Percentiles rank a stretch among this genome's conserved stretches.
Evolutionary conservation across 2,797 vertebrate genomes (phyloP).

Genomic region (Astyanax mexicanus): DNA sequence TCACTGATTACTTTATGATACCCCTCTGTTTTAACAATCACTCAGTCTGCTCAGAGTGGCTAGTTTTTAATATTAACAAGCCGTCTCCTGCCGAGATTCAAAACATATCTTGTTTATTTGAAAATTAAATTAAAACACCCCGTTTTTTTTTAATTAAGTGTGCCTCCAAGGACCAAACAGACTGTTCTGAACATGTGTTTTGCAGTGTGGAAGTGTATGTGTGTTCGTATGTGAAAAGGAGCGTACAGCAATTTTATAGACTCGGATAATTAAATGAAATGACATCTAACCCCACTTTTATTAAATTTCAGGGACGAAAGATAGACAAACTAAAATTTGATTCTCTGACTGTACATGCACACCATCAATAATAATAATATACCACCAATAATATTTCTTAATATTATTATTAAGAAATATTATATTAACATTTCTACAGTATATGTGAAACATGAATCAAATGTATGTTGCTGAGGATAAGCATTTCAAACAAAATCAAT

Average conservation of each 20-base stretch:
- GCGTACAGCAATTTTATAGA: not conserved
- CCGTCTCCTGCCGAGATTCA: constrained; percentile 1
- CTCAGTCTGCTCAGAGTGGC: not conserved
- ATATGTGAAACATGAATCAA: too few species aligned
- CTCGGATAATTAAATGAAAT: not conserved
- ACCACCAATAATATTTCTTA: too few species aligned
- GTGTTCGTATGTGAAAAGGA: too few species aligned
- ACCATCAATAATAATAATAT: too few species aligned
- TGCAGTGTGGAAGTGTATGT: not conserved
- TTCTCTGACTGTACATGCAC: too few species aligned
- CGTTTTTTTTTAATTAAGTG: not conserved
- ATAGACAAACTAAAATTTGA: too few species aligned
- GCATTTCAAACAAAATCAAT: too few species aligned
- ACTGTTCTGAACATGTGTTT: not conserved
- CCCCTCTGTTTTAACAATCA: constrained; percentile 26
- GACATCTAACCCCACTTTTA: not conserved
- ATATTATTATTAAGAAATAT: too few species aligned
- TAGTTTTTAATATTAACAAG: constrained; percentile 40
- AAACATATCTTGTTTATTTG: constrained; percentile 18
- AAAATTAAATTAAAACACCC: constrained; percentile 10
- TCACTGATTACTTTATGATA: constrained; percentile 9
- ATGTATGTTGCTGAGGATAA: too few species aligned
- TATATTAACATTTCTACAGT: too few species aligned
- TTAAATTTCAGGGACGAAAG: not conserved
- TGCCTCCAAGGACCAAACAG: not conserved